A percentile compares a stretch with the other conserved stretches of the same genome.
phyloP scores from a whole-genome alignment of 2,797 vertebrate species.

The Monodelphis domestica region DNA sequence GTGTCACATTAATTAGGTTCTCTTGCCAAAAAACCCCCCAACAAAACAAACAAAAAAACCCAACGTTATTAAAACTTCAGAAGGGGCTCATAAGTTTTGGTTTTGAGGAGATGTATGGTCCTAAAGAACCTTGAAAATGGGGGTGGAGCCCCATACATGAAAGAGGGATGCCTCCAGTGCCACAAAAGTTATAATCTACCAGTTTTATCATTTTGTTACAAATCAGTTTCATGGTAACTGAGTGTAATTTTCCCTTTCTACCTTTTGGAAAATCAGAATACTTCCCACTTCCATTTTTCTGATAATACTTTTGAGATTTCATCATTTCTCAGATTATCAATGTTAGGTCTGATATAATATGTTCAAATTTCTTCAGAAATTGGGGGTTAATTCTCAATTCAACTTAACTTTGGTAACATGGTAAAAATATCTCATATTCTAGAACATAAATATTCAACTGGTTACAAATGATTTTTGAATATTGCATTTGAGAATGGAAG shows the following conservation, averaged over 20 bases:
- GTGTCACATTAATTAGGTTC: too few species aligned
- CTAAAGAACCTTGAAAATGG: too few species aligned
- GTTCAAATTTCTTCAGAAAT: not conserved
- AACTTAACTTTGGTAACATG: not conserved
- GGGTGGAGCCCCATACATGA: too few species aligned
- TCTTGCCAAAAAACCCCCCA: too few species aligned
- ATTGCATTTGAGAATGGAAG: not conserved
- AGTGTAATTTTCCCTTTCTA: not conserved
- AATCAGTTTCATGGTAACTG: not conserved
- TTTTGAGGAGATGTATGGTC: too few species aligned
- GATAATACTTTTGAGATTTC: not conserved
- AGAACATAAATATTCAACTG: slow-evolving; percentile 9
- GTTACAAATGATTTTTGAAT: not conserved
- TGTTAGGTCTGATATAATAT: not conserved
- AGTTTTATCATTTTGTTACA: not conserved
- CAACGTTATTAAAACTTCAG: too few species aligned
- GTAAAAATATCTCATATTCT: not conserved
- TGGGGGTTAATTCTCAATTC: not conserved
- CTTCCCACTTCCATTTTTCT: not conserved
- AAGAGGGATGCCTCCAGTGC: too few species aligned
- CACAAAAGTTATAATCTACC: too few species aligned
- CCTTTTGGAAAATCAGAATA: not conserved
- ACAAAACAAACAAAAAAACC: too few species aligned
- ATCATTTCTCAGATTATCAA: not conserved
- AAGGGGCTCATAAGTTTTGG: too few species aligned